Percentiles rank a stretch among this genome's conserved stretches.
These are phyloP conservation scores for Diabrotica balteata DNA, from an alignment of 2,888 invertebrate genomes.

Conservation along the genomic window DNA sequence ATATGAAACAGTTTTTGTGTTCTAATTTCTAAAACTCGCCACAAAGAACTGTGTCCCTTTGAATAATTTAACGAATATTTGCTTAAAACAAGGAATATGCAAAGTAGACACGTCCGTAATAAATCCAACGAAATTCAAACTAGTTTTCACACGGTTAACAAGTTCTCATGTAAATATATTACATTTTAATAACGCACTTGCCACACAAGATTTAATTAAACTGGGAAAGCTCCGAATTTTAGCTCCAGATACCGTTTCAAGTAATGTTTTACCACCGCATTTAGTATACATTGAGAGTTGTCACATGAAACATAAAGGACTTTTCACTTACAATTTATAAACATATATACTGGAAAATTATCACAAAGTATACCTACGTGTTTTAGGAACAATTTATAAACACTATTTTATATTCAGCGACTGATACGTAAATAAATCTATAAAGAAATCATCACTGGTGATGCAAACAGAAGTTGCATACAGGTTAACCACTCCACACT, in stretches of 20 bases:
- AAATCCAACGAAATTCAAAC: conserved; percentile 14
- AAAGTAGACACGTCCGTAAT: conserved; percentile 7
- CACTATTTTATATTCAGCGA: no score
- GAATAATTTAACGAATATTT: conserved; percentile 6
- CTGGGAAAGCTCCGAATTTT: conserved; percentile 18
- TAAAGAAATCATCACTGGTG: no score
- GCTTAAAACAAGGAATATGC: conserved; percentile 2
- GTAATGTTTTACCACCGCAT: conserved; percentile 7
- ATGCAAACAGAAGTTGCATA: no score
- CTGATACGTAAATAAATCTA: no score
- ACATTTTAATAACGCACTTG: conserved; percentile 29
- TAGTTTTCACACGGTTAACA: conserved; percentile 29
- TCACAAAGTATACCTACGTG: no score
- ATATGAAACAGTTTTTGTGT: neutral
- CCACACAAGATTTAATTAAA: conserved; percentile 29
- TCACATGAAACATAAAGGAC: neutral
- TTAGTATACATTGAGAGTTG: conserved; percentile 8
- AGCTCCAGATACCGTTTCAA: neutral
- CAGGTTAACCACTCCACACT: no score
- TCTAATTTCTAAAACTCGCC: no score
- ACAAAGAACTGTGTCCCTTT: neutral
- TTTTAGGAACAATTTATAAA: no score
- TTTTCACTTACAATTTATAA: neutral
- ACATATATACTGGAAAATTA: no score
- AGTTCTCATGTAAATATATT: conserved; percentile 31